Evolutionary conservation across 2,888 invertebrate species (phyloP).

Genomic region (Heteromurus nitidus): DNA sequence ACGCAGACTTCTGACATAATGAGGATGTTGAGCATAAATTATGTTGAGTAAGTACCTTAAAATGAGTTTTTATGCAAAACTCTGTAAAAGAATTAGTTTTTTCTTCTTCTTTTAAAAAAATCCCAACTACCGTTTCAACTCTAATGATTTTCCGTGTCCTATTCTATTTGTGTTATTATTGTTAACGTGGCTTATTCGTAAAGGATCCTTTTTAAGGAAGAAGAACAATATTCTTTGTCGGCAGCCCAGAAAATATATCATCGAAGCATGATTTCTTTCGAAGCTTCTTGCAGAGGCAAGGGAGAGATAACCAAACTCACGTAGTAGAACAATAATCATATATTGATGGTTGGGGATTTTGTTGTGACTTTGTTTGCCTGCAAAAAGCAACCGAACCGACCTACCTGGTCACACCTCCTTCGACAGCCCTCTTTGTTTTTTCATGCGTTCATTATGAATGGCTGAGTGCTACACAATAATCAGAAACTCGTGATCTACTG

Average conservation of each 20-base stretch:
- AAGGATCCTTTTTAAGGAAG: neutral
- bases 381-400: neutral
- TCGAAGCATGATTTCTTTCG: neutral
- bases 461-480: conserved; percentile 21
- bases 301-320: neutral
- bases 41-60: conserved; percentile 7
- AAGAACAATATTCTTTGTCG: conserved; percentile 18
- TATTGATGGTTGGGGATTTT: neutral
- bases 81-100: neutral
- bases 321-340: neutral
- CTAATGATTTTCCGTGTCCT: neutral
- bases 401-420: conserved; percentile 47
- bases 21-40: conserved; percentile 30
- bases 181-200: neutral
- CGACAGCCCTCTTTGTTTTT: conserved; percentile 45
- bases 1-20: conserved; percentile 53
- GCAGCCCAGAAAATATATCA: neutral
- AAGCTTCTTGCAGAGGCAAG: neutral
- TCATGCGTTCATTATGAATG: conserved; percentile 39
- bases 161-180: neutral
- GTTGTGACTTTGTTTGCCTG: conserved; percentile 12
- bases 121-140: conserved; percentile 10
- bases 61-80: conserved; percentile 3
- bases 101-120: neutral
- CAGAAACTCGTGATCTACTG: conserved; percentile 34